Percentiles rank a stretch among this genome's conserved stretches.
Evolutionary conservation across 2,888 invertebrate genomes (phyloP).

Genomic region (Eristalis tenax): DNA sequence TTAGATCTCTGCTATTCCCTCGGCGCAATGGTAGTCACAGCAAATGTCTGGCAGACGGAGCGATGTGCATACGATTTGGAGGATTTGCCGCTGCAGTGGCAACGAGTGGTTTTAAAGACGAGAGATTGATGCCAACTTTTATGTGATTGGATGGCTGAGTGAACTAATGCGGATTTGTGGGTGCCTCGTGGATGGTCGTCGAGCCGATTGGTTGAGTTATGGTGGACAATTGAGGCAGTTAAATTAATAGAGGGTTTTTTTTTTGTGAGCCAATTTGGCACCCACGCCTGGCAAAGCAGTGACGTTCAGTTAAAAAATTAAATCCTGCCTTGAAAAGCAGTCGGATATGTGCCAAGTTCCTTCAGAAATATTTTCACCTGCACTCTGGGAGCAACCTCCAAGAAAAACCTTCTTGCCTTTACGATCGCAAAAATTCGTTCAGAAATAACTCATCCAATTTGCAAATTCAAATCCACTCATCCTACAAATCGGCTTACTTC

Average conservation of each 20-base stretch:
- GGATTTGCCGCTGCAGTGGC: not conserved
- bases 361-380: no score
- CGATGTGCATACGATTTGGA: not conserved
- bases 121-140: constrained; percentile 1
- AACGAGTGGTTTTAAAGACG: not conserved
- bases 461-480: not conserved
- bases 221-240: not conserved
- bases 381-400: no score
- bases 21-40: not conserved
- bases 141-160: not conserved
- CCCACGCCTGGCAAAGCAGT: no score
- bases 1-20: not conserved
- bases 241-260: not conserved
- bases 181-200: not conserved
- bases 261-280: no score
- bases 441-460: not conserved
- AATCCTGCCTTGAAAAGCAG: no score
- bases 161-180: not conserved
- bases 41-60: not conserved
- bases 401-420: no score
- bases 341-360: no score
- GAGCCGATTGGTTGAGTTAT: not conserved
- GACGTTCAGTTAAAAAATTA: no score
- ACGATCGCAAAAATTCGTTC: no score
- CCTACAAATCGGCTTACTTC: constrained; percentile 41